Conservation (phyloP, 2,113 vertebrate species). For the Lepus timidus region DNA sequence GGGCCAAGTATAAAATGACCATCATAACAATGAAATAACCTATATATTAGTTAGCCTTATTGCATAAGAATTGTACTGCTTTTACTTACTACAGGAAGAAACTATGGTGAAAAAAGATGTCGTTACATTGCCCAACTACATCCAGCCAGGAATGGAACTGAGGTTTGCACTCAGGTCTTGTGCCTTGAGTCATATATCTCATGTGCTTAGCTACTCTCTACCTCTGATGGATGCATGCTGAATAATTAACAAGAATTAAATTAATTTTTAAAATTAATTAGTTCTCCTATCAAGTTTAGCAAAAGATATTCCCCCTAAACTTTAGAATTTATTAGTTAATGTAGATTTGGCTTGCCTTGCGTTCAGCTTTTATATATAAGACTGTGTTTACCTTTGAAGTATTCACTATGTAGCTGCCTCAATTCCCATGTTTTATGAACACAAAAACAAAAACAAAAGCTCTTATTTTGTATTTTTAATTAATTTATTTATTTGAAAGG, state of each 20-base stretch:
- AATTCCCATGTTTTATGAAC: slow-evolving; percentile 42
- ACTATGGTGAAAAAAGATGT: background rate
- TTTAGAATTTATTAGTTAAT: background rate
- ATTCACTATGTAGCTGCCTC: background rate
- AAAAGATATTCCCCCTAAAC: slow-evolving; percentile 35
- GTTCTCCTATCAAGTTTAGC: background rate
- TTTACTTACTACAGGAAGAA: background rate
- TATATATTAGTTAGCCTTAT: background rate
- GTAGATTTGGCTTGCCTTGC: background rate
- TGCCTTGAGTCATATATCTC: background rate
- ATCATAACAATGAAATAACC: background rate
- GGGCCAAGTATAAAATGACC: background rate
- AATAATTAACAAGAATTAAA: background rate
- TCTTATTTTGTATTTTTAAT: background rate
- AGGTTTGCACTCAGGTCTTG: background rate
- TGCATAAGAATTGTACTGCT: background rate
- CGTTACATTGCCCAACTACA: background rate
- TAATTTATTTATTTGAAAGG: too few relatives aligned
- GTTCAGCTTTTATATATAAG: background rate
- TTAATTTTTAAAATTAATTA: too few relatives aligned
- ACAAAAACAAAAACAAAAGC: background rate
- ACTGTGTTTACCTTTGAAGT: background rate
- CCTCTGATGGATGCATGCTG: background rate
- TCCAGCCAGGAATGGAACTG: background rate
- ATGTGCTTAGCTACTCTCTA: background rate